A percentile compares a stretch with the other conserved stretches of the same genome.
Evolutionary conservation across 2,113 vertebrate genomes (phyloP).

Genomic region (Paramormyrops kingsleyae): DNA sequence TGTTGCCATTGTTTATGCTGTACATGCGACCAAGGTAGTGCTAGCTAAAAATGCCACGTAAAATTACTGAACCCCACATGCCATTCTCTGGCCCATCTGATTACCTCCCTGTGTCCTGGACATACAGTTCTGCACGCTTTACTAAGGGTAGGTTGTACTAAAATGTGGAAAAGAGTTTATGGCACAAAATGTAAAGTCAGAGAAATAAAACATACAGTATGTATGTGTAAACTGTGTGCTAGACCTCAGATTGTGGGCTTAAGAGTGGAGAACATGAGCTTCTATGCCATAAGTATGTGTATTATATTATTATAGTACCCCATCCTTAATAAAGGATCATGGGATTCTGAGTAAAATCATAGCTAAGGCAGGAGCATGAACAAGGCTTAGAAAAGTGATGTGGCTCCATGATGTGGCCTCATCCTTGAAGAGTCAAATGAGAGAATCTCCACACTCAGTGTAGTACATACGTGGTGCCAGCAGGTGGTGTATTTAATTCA

Average conservation of each 20-base stretch:
- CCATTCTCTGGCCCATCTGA: neutral
- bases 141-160: neutral
- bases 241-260: neutral
- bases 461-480: neutral
- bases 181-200: neutral
- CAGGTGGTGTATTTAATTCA: neutral
- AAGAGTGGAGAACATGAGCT: neutral
- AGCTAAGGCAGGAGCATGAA: neutral
- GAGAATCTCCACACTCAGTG: neutral
- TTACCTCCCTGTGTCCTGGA: neutral
- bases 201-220: neutral
- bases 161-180: neutral
- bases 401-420: neutral
- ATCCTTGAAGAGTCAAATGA: neutral
- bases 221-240: neutral
- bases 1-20: neutral
- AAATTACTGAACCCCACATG: neutral
- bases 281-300: neutral
- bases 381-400: neutral
- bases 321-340: neutral
- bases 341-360: neutral
- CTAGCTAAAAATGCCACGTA: neutral
- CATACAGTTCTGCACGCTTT: neutral
- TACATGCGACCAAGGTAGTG: neutral
- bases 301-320: neutral